Conservation (phyloP, 2,888 invertebrate genomes). For the Cybosia mesomella region DNA sequence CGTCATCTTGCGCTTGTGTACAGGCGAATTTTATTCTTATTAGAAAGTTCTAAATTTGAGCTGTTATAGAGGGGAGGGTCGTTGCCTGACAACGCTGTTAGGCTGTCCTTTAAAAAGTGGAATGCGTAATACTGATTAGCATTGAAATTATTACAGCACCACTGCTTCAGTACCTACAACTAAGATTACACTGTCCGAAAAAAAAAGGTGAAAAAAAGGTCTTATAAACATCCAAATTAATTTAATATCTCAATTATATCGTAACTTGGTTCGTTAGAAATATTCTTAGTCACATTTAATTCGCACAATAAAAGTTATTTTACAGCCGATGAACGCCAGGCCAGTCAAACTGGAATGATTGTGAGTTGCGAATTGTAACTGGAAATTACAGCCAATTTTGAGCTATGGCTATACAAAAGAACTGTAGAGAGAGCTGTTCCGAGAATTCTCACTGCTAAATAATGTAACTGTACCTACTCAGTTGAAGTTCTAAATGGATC, state of each 20-base stretch:
- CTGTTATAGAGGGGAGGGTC: constrained; percentile 55
- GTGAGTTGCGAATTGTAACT: constrained; percentile 59
- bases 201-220: constrained; percentile 4
- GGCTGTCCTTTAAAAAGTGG: constrained; percentile 70
- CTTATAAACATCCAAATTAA: background rate
- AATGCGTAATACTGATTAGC: constrained; percentile 63
- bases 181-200: background rate
- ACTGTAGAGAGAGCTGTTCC: constrained; percentile 67
- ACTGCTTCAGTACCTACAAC: background rate
- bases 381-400: constrained; percentile 70
- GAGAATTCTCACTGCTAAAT: constrained; percentile 60
- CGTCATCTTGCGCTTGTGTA: constrained; percentile 66
- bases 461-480: constrained; percentile 55
- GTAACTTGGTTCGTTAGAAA: background rate
- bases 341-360: background rate
- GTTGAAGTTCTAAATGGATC: constrained; percentile 39
- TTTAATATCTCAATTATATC: constrained; percentile 1
- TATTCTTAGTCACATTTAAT: constrained; percentile 6
- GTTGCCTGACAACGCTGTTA: constrained; percentile 73
- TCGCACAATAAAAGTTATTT: constrained; percentile 21
- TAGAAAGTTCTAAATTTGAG: constrained; percentile 83
- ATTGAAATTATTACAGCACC: constrained; percentile 35
- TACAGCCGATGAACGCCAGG: constrained; percentile 39
- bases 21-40: constrained; percentile 72
- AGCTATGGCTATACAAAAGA: constrained; percentile 69